These are phyloP conservation scores for Catagonus wagneri DNA, from an alignment of 2,113 vertebrate genomes.

Conservation along the genomic window DNA sequence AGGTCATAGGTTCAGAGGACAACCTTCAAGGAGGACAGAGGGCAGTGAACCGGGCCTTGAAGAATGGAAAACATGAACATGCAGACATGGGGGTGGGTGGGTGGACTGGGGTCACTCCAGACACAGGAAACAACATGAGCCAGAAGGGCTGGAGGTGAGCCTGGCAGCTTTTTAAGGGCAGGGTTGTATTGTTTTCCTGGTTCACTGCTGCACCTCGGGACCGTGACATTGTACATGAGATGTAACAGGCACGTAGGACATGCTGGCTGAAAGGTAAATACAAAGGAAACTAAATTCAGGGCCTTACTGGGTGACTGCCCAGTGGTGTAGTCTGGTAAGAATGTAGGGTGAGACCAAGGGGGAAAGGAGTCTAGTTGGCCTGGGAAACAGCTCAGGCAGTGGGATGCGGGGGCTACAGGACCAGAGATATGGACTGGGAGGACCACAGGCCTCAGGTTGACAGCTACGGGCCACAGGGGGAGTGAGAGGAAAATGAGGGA, in stretches of 20 bases:
- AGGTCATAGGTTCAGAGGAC: not conserved
- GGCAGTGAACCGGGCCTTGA: not conserved
- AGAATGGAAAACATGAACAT: not conserved
- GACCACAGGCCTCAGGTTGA: not conserved
- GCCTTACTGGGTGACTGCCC: not conserved
- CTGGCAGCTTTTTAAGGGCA: too few species aligned
- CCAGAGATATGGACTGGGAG: not conserved
- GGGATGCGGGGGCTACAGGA: too few species aligned
- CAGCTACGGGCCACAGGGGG: not conserved
- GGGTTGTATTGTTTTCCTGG: not conserved
- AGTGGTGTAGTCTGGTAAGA: accelerated
- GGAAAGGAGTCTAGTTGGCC: accelerated
- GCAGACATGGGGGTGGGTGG: not conserved
- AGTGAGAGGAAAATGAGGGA: not conserved
- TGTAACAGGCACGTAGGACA: accelerated
- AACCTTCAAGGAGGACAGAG: not conserved
- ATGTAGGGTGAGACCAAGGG: not conserved
- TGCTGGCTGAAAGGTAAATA: not conserved
- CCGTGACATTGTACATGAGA: accelerated
- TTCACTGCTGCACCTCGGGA: accelerated
- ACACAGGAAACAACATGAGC: not conserved
- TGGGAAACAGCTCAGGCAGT: not conserved
- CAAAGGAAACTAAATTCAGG: not conserved
- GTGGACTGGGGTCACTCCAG: not conserved
- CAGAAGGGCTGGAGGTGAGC: not conserved